Base-by-base conservation (phyloP, 2,113 vertebrate species). In the Cyprinodon tularosa region DNA sequence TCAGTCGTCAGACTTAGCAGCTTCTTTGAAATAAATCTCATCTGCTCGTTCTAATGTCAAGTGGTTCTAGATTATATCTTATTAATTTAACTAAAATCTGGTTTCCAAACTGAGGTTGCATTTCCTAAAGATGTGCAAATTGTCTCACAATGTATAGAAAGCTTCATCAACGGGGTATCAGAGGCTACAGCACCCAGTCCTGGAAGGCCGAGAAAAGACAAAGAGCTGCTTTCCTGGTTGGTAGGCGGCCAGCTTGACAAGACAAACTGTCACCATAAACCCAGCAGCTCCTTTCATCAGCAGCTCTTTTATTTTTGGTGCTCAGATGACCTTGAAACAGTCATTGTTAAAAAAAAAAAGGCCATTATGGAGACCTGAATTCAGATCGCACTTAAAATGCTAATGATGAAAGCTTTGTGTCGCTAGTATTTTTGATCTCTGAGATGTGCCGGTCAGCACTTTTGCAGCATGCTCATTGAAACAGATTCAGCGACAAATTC, bases 351-450 rank as follows among this genome's bases (percentile, higher is more conserved):
- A 86, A 72, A 29, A 72, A 29, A 29, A 85, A 90, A 88, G 66
- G 76, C 68, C 69, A 68, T 76, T 78, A 82, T 70, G 67, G 65
- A 72, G 79, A 80, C 62, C 68, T 86, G 77, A 87, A 88, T 77
- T 88, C 74, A 78, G 71, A 82, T 83, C 84, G 75, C 81, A 86
- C 84, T 89, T 88, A 92, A 94, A 89, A 85, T 86, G 89, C 85
- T 88, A 90, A 93, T 93, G 72, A 82, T 80, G 87, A 87, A 82
- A 69, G 74, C 62, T 76, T 59, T 78, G 74, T 76, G 65, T 14
- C 17, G 36, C 69, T 72, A 44, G 57, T 29, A 47, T 81, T 86
- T 90, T 82, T 86, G 72, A 83, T 80, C 71, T 76, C 9, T 13
- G 64, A 65, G 45, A 45, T 38, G 66, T 60, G 76, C 29, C 59